Percentiles rank a stretch among this genome's conserved stretches.
phyloP scores from a whole-genome alignment of 53 echinoderm and acorn worm species.

The Paracentrotus lividus region DNA sequence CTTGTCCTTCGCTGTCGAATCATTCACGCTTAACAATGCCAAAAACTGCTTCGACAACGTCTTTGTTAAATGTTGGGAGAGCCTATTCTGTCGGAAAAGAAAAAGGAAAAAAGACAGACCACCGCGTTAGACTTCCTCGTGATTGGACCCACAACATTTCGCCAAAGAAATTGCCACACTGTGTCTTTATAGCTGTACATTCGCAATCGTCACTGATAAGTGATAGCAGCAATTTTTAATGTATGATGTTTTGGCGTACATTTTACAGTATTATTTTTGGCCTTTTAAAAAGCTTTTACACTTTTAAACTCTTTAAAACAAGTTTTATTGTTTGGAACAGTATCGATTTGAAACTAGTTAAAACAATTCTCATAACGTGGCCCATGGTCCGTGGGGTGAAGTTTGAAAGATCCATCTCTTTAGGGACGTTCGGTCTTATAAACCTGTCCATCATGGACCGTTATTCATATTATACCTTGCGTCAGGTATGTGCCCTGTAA shows the following conservation, averaged over 20 bases:
- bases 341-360: no score
- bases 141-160: neutral
- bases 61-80: slow-evolving; percentile 54
- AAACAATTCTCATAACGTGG: no score
- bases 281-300: neutral
- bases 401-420: no score
- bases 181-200: slow-evolving; percentile 4
- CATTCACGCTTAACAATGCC: slow-evolving; percentile 53
- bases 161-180: slow-evolving; percentile 5
- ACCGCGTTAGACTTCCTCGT: neutral
- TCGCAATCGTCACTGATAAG: neutral
- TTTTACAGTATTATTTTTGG: neutral
- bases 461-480: no score
- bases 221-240: neutral
- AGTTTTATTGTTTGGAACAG: no score
- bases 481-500: no score
- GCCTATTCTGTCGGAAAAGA: slow-evolving; percentile 44
- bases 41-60: slow-evolving; percentile 34
- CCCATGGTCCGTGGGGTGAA: no score
- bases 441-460: no score
- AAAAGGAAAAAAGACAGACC: slow-evolving; percentile 51
- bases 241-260: neutral
- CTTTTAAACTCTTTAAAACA: neutral
- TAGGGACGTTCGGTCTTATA: no score
- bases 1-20: slow-evolving; percentile 61